Conservation (phyloP, 2,888 invertebrate species). For the Tridacna gigas region DNA sequence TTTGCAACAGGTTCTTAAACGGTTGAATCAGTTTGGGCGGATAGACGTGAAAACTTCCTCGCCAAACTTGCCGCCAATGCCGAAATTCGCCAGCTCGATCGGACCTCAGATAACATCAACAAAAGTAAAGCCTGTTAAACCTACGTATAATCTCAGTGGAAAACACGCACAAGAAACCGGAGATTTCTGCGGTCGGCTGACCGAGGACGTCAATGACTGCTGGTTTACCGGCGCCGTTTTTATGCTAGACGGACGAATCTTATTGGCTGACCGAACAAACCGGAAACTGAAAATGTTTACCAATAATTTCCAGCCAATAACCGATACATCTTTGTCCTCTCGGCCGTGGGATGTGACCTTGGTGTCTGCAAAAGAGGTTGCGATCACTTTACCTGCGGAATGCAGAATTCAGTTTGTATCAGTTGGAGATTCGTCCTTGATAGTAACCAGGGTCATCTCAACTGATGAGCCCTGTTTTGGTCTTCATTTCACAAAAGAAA, state of each 20-base stretch:
- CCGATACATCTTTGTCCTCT: slow-evolving; percentile 54
- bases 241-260: slow-evolving; percentile 64
- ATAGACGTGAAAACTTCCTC: slow-evolving; percentile 62
- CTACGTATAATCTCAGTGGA: slow-evolving; percentile 56
- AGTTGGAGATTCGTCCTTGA: slow-evolving; percentile 37
- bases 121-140: slow-evolving; percentile 61
- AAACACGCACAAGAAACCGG: slow-evolving; percentile 58
- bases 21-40: slow-evolving; percentile 65
- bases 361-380: slow-evolving; percentile 64
- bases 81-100: slow-evolving; percentile 48
- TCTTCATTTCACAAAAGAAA: slow-evolving; percentile 57
- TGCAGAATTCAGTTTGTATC: slow-evolving; percentile 63
- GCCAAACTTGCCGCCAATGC: slow-evolving; percentile 62
- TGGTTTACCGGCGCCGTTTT: slow-evolving; percentile 71
- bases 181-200: slow-evolving; percentile 57
- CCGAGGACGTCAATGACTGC: slow-evolving; percentile 63
- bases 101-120: slow-evolving; percentile 47
- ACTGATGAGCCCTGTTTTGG: slow-evolving; percentile 70
- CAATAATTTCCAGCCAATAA: slow-evolving; percentile 52
- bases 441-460: slow-evolving; percentile 48
- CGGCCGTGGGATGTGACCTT: slow-evolving; percentile 70
- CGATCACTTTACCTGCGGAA: slow-evolving; percentile 68
- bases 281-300: slow-evolving; percentile 68
- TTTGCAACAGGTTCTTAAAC: slow-evolving; percentile 61
- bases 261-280: slow-evolving; percentile 68